Conservation (phyloP, 1,140 invertebrate species). For the Campoletis sonorensis region DNA sequence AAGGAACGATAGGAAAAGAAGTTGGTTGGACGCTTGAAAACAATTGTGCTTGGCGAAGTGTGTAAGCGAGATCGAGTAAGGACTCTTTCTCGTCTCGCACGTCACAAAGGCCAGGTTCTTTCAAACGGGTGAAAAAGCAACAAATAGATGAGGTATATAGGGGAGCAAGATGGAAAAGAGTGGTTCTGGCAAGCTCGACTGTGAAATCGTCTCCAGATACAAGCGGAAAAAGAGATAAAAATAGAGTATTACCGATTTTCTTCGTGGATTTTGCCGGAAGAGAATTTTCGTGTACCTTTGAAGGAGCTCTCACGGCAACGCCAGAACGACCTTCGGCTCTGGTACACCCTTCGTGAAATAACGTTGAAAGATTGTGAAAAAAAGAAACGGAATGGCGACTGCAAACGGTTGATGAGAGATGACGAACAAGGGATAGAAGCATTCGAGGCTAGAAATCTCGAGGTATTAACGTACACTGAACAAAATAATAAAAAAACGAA, state of each 20-base stretch:
- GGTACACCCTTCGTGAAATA: slow-evolving; percentile 1
- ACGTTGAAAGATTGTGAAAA: not conserved
- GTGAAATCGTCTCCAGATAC: not conserved
- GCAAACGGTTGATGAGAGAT: not conserved
- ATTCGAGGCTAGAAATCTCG: not conserved
- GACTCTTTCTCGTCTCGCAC: slow-evolving; percentile 50
- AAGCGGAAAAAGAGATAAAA: slow-evolving; percentile 17
- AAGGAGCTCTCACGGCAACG: slow-evolving; percentile 31
- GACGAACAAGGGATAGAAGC: not conserved
- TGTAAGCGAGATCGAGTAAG: slow-evolving; percentile 55
- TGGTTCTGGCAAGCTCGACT: slow-evolving; percentile 22
- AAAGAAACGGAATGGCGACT: not conserved
- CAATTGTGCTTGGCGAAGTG: slow-evolving; percentile 56
- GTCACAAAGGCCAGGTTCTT: slow-evolving; percentile 51
- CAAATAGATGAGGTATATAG: not conserved
- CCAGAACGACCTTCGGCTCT: slow-evolving; percentile 15
- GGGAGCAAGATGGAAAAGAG: slow-evolving; percentile 5
- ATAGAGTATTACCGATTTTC: slow-evolving; percentile 55
- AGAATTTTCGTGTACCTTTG: slow-evolving; percentile 58
- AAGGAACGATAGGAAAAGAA: slow-evolving; percentile 47
- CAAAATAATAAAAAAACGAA: too few relatives aligned
- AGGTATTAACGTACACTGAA: too few relatives aligned
- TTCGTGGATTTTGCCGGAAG: slow-evolving; percentile 53
- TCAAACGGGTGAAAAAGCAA: not conserved
- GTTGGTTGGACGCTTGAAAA: slow-evolving; percentile 51